These are phyloP conservation scores for Paralichthys olivaceus DNA, from an alignment of 2,113 vertebrate genomes.

Conservation along the genomic window DNA sequence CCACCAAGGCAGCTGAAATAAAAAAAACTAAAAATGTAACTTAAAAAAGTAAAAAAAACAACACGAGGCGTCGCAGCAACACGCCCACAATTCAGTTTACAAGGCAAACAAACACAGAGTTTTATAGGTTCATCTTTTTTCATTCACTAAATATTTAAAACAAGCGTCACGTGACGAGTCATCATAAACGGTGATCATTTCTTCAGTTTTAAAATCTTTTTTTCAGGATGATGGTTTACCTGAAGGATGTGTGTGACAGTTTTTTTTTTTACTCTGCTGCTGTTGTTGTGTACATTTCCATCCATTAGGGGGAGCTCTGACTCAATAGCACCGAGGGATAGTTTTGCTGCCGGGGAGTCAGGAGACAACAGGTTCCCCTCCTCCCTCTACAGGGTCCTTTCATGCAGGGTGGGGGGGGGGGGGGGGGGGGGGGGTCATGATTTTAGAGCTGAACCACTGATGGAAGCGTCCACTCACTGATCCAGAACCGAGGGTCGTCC, in stretches of 20 bases:
- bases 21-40: conserved; percentile 29
- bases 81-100: conserved; percentile 77
- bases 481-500: conserved; percentile 24
- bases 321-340: conserved; percentile 78
- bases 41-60: conserved; percentile 5
- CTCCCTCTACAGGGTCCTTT: conserved; percentile 21
- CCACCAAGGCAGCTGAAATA: conserved; percentile 75
- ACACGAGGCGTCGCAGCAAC: conserved; percentile 52
- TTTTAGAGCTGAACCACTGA: not conserved
- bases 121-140: conserved; percentile 74
- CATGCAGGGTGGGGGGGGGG: conserved; percentile 19
- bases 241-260: conserved; percentile 62
- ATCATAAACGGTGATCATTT: conserved; percentile 73
- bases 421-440: not conserved
- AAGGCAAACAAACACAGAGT: conserved; percentile 85
- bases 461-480: conserved; percentile 17
- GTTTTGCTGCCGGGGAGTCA: conserved; percentile 57
- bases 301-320: conserved; percentile 74
- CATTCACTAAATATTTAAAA: conserved; percentile 86
- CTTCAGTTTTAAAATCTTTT: conserved; percentile 52
- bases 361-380: conserved; percentile 30
- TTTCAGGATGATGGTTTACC: conserved; percentile 74
- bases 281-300: conserved; percentile 48
- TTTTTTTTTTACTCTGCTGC: conserved; percentile 16
- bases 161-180: conserved; percentile 81